Conservation (phyloP, 2,888 invertebrate genomes). For the Oxystoma pomonae region DNA sequence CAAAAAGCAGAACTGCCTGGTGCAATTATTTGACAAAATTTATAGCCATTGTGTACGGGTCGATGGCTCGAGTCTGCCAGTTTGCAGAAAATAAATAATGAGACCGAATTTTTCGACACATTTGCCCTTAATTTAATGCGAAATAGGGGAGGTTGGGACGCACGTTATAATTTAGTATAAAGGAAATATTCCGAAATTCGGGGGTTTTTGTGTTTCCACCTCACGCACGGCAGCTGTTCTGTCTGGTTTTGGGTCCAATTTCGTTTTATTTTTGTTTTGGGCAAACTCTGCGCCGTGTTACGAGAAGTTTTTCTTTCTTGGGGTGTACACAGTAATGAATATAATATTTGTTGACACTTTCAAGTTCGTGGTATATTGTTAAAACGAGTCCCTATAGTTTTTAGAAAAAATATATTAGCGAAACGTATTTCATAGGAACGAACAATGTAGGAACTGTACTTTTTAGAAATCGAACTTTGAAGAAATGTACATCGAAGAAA, state of each 20-base stretch:
- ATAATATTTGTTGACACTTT: too few relatives aligned
- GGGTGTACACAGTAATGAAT: too few relatives aligned
- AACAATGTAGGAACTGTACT: too few relatives aligned
- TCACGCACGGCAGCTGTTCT: neutral
- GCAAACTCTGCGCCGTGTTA: neutral
- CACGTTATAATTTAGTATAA: neutral
- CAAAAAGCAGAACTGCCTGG: too few relatives aligned
- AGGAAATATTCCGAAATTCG: neutral
- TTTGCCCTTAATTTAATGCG: conserved; percentile 28
- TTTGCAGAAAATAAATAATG: conserved; percentile 25
- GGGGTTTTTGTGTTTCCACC: neutral
- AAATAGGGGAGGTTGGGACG: conserved; percentile 17
- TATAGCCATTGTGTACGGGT: neutral
- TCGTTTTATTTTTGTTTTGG: neutral
- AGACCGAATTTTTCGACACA: conserved; percentile 27
- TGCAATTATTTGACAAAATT: neutral
- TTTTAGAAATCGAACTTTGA: too few relatives aligned
- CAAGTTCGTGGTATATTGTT: too few relatives aligned
- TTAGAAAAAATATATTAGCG: too few relatives aligned
- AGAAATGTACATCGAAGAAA: too few relatives aligned
- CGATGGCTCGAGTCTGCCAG: neutral
- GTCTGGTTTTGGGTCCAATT: neutral
- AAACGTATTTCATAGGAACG: too few relatives aligned
- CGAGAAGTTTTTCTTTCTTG: neutral
- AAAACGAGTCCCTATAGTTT: too few relatives aligned